Conservation (phyloP, 2,888 invertebrate species). For the Lepeophtheirus nordmannii region DNA sequence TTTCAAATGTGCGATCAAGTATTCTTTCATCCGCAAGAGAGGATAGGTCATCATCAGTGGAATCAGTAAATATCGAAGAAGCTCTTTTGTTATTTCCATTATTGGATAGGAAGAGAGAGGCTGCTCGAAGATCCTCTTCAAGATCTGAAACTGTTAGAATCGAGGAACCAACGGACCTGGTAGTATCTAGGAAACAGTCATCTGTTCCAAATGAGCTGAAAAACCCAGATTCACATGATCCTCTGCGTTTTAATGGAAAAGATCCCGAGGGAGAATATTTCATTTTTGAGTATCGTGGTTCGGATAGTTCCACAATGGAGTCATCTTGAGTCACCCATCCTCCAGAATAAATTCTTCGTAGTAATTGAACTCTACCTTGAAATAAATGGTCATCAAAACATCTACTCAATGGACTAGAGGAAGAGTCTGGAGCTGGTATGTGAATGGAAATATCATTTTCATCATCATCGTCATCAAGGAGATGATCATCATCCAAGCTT, state of each 20-base stretch:
- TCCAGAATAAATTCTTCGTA: constrained; percentile 9
- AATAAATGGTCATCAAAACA: constrained; percentile 13
- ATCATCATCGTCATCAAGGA: too few relatives aligned
- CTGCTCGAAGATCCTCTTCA: constrained; percentile 27
- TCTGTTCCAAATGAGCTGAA: constrained; percentile 54
- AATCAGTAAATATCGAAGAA: constrained; percentile 69
- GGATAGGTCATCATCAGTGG: constrained; percentile 49
- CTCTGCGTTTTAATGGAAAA: constrained; percentile 47
- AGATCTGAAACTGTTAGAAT: constrained; percentile 35
- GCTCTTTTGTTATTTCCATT: constrained; percentile 42
- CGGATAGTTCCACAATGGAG: constrained; percentile 25
- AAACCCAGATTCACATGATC: constrained; percentile 65
- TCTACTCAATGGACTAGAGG: background rate
- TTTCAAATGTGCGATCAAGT: constrained; percentile 25
- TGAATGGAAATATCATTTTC: too few relatives aligned
- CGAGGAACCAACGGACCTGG: constrained; percentile 31
- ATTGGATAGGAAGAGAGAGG: constrained; percentile 23
- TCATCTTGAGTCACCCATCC: constrained; percentile 28
- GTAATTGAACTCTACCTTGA: constrained; percentile 16
- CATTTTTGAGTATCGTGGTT: background rate
- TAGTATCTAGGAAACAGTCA: constrained; percentile 54
- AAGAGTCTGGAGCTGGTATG: too few relatives aligned
- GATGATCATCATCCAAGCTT: background rate
- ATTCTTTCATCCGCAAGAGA: constrained; percentile 15
- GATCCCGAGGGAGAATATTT: constrained; percentile 26